Base-by-base conservation (phyloP, 2,888 invertebrate genomes). In the Aphrophora alni region DNA sequence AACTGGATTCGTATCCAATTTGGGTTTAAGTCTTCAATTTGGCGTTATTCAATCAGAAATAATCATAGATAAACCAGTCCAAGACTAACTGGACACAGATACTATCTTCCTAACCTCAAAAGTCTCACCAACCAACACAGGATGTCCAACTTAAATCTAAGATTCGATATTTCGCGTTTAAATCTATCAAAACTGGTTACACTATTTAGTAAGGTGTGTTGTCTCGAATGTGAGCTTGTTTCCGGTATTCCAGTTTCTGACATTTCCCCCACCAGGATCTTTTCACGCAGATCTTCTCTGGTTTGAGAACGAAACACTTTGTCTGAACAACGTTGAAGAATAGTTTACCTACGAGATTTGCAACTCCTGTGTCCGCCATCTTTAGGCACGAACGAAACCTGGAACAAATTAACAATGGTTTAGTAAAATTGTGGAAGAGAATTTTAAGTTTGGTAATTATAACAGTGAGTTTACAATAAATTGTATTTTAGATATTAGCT, bases 281-380 rank as follows among this genome's bases (percentile, higher is more conserved):
- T 85, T 93, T 91, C 8, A 91, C 90, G 89, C 98, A 98, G 28
- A 93, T 90, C 85, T 93, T 93, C 84, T 95, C 93, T 0, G 93
- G 92, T 86, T 95, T 95, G 69, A 98, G 89, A 0, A 95, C 92
- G 89, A 98, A 98, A 87, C 98, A 98, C 87, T 97, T 95, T 0
- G 96, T 95, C 87, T 97, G 97, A n/a, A 98, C 94, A 71, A 98
- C 91, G 89, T 98, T 97, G 92, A 98, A 98, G 91, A 97, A 98
- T 38, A 98, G 90, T 86, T 95, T 95, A 2, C 97, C 97, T 78
- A 97, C 96, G 89, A 97, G 92, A 87, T 96, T 95, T 10, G 98
- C 95, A 12, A 97, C 94, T 7, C 95, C 93, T 0, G 96, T 95
- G 85, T 93, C 93, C 0, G 96, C 95, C 89, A 95, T 92, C 88